These are phyloP conservation scores for Cylindroiulus punctatus DNA, from an alignment of 2,888 invertebrate species.

Conservation along the genomic window DNA sequence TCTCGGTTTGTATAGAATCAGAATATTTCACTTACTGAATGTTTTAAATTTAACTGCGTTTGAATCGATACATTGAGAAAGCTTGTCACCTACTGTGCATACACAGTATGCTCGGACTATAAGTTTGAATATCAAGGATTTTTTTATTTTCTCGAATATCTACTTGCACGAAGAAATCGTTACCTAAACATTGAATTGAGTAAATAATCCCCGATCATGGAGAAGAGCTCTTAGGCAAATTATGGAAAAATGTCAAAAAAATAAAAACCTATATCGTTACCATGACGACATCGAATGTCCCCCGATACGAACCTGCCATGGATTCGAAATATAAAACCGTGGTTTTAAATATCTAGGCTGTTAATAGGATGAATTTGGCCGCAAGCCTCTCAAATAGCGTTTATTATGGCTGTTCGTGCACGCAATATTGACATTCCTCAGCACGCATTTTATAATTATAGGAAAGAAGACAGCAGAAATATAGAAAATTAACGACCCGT, in stretches of 20 bases:
- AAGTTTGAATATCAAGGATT: too few species aligned
- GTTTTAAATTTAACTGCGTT: too few species aligned
- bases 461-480: constrained; percentile 27
- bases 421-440: constrained; percentile 38
- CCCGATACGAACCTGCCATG: neutral
- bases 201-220: neutral
- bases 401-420: constrained; percentile 19
- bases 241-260: neutral
- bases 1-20: too few species aligned
- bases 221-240: neutral
- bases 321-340: neutral
- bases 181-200: neutral
- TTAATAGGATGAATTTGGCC: constrained; percentile 22
- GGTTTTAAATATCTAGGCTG: neutral
- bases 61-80: too few species aligned
- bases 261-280: neutral
- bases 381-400: neutral
- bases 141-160: too few species aligned
- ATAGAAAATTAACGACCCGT: constrained; percentile 40
- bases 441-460: neutral
- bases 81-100: too few species aligned
- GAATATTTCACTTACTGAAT: too few species aligned
- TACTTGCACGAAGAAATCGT: neutral
- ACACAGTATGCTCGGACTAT: too few species aligned
- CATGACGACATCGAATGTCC: neutral